Conservation (phyloP, 2,797 vertebrate genomes). For the Neosalanx taihuensis region DNA sequence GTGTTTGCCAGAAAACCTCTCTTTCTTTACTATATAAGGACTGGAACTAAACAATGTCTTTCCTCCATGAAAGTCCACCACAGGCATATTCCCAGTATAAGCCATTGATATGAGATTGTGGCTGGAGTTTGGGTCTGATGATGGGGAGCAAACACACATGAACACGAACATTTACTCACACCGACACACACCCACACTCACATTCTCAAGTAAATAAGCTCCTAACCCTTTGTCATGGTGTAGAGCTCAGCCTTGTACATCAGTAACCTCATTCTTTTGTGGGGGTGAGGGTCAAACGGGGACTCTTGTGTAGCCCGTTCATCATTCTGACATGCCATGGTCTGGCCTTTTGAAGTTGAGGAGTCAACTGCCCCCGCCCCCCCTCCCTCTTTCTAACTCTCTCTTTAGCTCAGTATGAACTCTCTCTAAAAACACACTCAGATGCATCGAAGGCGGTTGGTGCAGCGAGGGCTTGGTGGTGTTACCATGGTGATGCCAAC, state of each 20-base stretch:
- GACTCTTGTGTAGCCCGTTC: constrained; percentile 2
- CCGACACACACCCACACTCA: constrained; percentile 6
- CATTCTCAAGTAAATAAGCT: not conserved
- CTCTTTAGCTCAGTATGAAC: not conserved
- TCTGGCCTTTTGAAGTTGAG: constrained; percentile 22
- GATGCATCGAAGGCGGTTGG: not conserved
- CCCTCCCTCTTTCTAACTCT: constrained; percentile 17
- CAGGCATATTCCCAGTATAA: not conserved
- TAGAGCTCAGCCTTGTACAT: constrained; percentile 14
- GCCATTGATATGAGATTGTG: no score
- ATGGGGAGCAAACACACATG: not conserved
- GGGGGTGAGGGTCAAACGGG: not conserved
- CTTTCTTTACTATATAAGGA: constrained; percentile 54
- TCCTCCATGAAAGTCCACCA: constrained; percentile 24
- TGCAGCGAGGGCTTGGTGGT: constrained; percentile 4
- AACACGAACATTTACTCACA: not conserved
- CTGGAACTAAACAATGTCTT: constrained; percentile 22
- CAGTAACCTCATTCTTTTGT: not conserved
- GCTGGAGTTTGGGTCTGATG: no score
- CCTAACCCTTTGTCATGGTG: not conserved
- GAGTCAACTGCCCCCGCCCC: constrained; percentile 11
- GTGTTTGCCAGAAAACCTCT: constrained; percentile 6
- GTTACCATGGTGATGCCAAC: constrained; percentile 48
- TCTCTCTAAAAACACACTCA: constrained; percentile 13
- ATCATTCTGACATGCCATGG: not conserved